phyloP scores from a whole-genome alignment of 2,113 vertebrate species.

The Xiphophorus couchianus region DNA sequence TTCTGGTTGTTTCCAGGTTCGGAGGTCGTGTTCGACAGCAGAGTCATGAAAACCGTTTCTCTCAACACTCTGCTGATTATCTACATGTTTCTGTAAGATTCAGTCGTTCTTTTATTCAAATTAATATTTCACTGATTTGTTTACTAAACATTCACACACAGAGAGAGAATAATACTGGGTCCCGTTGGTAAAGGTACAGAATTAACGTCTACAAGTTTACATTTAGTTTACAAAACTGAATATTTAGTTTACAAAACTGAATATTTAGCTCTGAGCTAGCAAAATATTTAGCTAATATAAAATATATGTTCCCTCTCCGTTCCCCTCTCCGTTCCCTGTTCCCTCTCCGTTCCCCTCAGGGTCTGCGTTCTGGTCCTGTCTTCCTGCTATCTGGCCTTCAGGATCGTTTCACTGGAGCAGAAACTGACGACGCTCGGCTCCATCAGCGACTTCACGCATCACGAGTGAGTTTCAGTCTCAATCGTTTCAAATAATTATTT shows the following conservation, averaged over 20 bases:
- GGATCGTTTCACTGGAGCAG: constrained; percentile 88
- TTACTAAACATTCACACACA: background rate
- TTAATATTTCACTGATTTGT: background rate
- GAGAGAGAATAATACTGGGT: too few relatives aligned
- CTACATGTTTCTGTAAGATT: constrained; percentile 90
- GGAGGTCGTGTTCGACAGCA: constrained; percentile 68
- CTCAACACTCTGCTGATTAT: constrained; percentile 86
- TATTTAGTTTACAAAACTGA: too few relatives aligned
- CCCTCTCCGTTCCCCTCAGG: constrained; percentile 56
- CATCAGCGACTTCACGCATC: constrained; percentile 74
- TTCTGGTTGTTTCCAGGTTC: constrained; percentile 27
- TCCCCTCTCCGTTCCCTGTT: too few relatives aligned
- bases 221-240: too few relatives aligned
- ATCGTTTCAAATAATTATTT: background rate
- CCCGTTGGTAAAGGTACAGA: too few relatives aligned
- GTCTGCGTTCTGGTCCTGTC: constrained; percentile 88
- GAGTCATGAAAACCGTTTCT: constrained; percentile 75
- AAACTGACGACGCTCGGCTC: constrained; percentile 81
- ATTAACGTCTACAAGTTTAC: too few relatives aligned
- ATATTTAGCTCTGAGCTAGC: too few relatives aligned
- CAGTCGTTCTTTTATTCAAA: background rate
- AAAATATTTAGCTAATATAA: too few relatives aligned
- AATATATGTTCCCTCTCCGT: too few relatives aligned
- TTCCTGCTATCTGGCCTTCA: constrained; percentile 91
- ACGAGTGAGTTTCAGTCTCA: constrained; percentile 79